These are phyloP conservation scores for Coecobrya sp. DNA, from an alignment of 2,888 invertebrate species.

Conservation along the genomic window DNA sequence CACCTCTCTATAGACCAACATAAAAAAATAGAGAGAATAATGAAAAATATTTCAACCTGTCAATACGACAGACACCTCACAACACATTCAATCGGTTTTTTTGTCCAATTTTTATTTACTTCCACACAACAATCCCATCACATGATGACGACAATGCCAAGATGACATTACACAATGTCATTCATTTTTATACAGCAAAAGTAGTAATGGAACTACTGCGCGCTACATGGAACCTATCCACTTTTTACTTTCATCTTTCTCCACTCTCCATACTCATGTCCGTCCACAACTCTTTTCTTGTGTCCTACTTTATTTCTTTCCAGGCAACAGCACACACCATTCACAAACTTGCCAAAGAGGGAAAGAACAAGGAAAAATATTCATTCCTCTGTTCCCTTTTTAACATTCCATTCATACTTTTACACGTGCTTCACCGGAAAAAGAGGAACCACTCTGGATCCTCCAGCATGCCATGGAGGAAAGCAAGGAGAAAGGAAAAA, in stretches of 20 bases:
- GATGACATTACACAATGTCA: not conserved
- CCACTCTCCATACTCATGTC: not conserved
- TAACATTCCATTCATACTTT: conserved; percentile 51
- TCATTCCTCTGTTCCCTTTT: conserved; percentile 13
- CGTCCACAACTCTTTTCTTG: not conserved
- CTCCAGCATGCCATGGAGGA: conserved; percentile 24
- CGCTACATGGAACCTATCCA: too few relatives aligned
- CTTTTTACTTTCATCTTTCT: not conserved
- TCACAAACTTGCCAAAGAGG: not conserved
- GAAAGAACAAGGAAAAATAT: not conserved
- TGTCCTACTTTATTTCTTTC: not conserved
- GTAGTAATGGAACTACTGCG: not conserved
- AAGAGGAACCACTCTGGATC: not conserved
- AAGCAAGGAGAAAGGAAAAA: not conserved
- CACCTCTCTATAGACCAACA: conserved; percentile 89
- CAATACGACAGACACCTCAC: not conserved
- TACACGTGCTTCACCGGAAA: conserved; percentile 52
- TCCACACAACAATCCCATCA: not conserved
- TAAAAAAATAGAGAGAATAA: not conserved
- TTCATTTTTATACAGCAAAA: not conserved
- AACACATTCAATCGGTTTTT: too few relatives aligned
- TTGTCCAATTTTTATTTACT: not conserved
- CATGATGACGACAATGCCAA: not conserved
- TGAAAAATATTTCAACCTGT: not conserved
- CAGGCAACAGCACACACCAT: not conserved